Evolutionary conservation across 2,113 vertebrate species (phyloP).

Genomic region (Onychorhynchus coronatus): DNA sequence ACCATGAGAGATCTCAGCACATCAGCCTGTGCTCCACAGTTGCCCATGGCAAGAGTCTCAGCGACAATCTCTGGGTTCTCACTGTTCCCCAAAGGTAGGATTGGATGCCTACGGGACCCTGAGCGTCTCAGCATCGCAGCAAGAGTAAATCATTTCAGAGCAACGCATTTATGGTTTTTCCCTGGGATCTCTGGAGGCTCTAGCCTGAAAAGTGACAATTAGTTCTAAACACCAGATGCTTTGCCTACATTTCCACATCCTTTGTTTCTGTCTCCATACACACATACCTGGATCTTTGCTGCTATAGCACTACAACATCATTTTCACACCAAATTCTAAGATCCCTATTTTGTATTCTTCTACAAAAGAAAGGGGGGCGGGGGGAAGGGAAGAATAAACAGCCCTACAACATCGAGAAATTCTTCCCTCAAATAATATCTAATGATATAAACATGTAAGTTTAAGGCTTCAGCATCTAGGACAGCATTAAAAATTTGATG

Average conservation of each 20-base stretch:
- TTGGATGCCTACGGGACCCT: accelerated
- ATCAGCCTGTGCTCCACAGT: background rate
- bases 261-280: background rate
- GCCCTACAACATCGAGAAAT: background rate
- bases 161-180: background rate
- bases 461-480: background rate
- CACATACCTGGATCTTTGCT: background rate
- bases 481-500: background rate
- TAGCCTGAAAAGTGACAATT: background rate
- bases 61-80: background rate
- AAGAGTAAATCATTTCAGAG: background rate
- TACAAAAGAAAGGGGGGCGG: accelerated
- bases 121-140: background rate
- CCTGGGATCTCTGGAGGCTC: background rate
- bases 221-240: background rate
- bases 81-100: background rate
- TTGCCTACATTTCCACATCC: background rate
- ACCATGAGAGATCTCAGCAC: accelerated
- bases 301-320: background rate
- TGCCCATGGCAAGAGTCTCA: background rate
- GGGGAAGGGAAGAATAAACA: background rate
- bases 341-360: background rate
- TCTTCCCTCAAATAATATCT: background rate
- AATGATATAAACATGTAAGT: background rate
- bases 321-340: background rate